phyloP scores from a whole-genome alignment of 2,888 invertebrate species.

The Conomelus anceps region DNA sequence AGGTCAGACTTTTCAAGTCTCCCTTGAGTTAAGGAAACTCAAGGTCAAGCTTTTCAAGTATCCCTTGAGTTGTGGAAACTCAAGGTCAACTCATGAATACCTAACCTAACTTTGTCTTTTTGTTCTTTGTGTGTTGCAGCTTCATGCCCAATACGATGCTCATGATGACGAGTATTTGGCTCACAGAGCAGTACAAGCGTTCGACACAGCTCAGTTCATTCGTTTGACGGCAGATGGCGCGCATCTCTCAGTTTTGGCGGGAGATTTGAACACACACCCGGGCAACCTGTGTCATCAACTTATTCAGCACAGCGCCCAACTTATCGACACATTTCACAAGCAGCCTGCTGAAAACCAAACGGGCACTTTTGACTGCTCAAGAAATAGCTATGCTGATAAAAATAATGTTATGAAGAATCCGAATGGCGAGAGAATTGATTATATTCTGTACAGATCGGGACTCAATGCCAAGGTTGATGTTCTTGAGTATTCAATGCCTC shows the following conservation, averaged over 20 bases:
- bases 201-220: constrained; percentile 91
- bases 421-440: constrained; percentile 85
- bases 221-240: constrained; percentile 69
- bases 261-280: constrained; percentile 91
- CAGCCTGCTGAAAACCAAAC: constrained; percentile 38
- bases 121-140: constrained; percentile 49
- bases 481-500: constrained; percentile 60
- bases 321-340: constrained; percentile 35
- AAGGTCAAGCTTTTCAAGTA: too few species aligned
- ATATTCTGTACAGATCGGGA: constrained; percentile 63
- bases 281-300: constrained; percentile 64
- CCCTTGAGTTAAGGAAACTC: too few species aligned
- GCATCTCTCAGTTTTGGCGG: constrained; percentile 81
- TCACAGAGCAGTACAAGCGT: constrained; percentile 88
- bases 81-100: too few species aligned
- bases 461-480: constrained; percentile 40
- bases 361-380: constrained; percentile 71
- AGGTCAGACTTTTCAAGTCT: too few species aligned
- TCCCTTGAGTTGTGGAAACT: too few species aligned
- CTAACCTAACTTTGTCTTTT: too few species aligned
- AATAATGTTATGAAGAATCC: constrained; percentile 49
- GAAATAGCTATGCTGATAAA: constrained; percentile 73
- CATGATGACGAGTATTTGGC: constrained; percentile 79
- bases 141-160: constrained; percentile 89
- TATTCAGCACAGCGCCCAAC: constrained; percentile 28